Evolutionary conservation across 2,113 vertebrate species (phyloP).

Genomic region (Emydocephalus ijimae): DNA sequence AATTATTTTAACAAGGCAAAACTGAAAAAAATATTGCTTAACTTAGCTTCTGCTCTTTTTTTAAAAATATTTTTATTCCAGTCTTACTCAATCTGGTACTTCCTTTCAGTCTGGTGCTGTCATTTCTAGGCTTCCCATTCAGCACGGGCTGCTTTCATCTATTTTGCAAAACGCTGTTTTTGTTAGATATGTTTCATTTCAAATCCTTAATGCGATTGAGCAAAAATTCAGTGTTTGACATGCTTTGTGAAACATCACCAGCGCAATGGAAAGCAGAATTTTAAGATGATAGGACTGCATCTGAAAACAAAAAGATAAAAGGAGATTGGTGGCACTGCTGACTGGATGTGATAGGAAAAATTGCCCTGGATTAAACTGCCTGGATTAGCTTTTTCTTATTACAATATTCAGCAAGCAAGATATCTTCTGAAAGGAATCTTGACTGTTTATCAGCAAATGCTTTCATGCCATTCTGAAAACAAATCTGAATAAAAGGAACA

Average conservation of each 20-base stretch:
- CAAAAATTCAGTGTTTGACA: constrained; percentile 21
- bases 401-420: constrained; percentile 20
- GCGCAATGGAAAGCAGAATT: constrained; percentile 21
- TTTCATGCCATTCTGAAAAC: constrained; percentile 11
- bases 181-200: constrained; percentile 1
- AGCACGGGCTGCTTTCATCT: neutral
- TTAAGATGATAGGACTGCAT: constrained; percentile 23
- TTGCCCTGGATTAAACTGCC: constrained; percentile 30
- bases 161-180: neutral
- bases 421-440: constrained; percentile 30
- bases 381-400: constrained; percentile 41
- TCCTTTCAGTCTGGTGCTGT: neutral
- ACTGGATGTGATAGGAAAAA: constrained; percentile 14
- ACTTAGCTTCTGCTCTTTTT: neutral
- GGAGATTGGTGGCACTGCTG: constrained; percentile 31
- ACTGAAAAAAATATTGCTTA: constrained; percentile 21
- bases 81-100: neutral
- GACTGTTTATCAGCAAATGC: constrained; percentile 40
- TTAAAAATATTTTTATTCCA: neutral
- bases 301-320: constrained; percentile 30
- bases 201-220: constrained; percentile 40
- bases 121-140: neutral
- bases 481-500: constrained; percentile 27
- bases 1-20: constrained; percentile 11
- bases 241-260: constrained; percentile 27